A percentile compares a stretch with the other conserved stretches of the same genome.
Evolutionary conservation across 2,888 invertebrate genomes (phyloP).

Genomic region (Osmoderma eremita): DNA sequence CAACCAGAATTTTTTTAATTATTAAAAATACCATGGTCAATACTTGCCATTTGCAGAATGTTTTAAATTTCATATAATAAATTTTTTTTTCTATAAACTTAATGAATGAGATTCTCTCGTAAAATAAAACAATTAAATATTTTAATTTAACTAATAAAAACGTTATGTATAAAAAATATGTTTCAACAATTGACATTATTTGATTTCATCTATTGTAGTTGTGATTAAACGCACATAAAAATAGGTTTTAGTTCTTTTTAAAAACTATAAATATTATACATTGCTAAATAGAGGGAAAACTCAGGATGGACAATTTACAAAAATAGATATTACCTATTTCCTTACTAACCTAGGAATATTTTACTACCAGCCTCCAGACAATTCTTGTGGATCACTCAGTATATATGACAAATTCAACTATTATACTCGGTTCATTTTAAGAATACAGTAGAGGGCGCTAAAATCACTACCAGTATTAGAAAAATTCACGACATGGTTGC

Average conservation of each 20-base stretch:
- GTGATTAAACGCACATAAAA: constrained; percentile 20
- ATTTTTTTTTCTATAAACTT: no score
- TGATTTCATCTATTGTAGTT: constrained; percentile 20
- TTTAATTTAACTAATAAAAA: constrained; percentile 24
- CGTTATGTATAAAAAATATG: constrained; percentile 38
- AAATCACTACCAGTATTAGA: no score
- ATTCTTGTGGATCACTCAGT: no score
- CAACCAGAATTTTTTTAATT: neutral
- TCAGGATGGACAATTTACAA: no score
- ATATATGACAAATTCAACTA: no score
- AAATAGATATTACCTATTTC: no score
- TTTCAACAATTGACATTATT: constrained; percentile 38
- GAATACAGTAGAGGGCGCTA: no score
- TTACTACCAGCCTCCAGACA: no score
- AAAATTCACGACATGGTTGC: no score
- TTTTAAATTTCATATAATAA: constrained; percentile 4
- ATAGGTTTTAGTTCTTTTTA: neutral
- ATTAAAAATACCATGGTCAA: constrained; percentile 3
- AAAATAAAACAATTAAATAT: neutral
- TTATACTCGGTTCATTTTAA: no score
- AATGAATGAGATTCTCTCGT: no score
- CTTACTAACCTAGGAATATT: no score
- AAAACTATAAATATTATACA: neutral
- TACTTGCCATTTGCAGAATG: constrained; percentile 5
- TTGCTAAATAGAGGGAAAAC: neutral